Percentiles rank a stretch among this genome's conserved stretches.
Conservation (phyloP, 2,797 vertebrate species). For the Mastacembelus armatus region DNA sequence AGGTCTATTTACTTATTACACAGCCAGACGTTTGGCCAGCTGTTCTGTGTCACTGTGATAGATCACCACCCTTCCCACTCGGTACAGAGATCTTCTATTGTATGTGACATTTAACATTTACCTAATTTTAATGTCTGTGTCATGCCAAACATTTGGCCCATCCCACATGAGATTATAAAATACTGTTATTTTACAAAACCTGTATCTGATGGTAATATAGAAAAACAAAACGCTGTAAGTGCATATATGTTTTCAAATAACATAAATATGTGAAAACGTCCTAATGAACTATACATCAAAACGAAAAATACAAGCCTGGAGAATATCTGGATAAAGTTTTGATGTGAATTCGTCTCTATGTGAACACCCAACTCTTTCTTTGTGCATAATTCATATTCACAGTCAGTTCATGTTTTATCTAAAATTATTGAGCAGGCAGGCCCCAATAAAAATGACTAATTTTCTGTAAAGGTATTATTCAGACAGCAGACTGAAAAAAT, state of each 20-base stretch:
- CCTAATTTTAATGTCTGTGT: neutral
- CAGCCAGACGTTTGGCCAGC: conserved; percentile 36
- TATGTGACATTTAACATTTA: neutral
- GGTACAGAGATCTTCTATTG: neutral
- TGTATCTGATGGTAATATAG: neutral
- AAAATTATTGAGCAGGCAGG: too few relatives aligned
- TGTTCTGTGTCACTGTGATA: conserved; percentile 12
- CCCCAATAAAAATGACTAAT: too few relatives aligned
- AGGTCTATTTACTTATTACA: neutral
- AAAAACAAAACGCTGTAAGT: too few relatives aligned
- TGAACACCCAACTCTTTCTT: neutral
- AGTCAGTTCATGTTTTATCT: too few relatives aligned
- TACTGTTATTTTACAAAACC: neutral
- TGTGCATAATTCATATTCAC: neutral
- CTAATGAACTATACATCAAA: too few relatives aligned
- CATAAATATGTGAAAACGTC: too few relatives aligned
- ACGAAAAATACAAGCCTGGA: too few relatives aligned
- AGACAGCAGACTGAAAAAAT: too few relatives aligned
- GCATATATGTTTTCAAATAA: too few relatives aligned
- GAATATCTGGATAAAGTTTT: too few relatives aligned
- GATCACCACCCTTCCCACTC: neutral
- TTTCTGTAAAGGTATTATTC: too few relatives aligned
- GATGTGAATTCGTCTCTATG: neutral
- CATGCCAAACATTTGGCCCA: neutral
- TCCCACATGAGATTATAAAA: neutral